Evolutionary conservation across 2,797 vertebrate species (phyloP).

Genomic region (Enteromius fasciolatus): DNA sequence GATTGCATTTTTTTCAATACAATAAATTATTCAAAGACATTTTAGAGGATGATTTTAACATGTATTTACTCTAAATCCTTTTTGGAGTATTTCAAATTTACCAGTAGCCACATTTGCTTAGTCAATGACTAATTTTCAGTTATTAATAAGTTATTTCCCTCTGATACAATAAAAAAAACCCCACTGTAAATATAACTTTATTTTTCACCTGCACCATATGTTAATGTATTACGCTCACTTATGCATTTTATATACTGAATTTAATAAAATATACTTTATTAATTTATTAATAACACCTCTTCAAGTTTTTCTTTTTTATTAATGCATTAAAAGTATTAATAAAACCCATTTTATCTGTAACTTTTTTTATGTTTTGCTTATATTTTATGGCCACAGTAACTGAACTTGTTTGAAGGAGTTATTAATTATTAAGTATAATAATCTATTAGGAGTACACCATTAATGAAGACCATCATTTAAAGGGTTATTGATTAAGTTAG

Average conservation of each 20-base stretch:
- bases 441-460: conserved; percentile 16
- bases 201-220: not conserved
- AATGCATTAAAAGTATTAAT: not conserved
- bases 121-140: not conserved
- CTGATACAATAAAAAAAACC: not conserved
- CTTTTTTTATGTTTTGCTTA: not conserved
- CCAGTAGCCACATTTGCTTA: not conserved
- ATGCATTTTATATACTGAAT: not conserved
- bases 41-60: not conserved
- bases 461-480: conserved; percentile 17
- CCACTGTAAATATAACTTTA: not conserved
- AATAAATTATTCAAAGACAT: not conserved
- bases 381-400: not conserved
- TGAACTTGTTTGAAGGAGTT: not conserved
- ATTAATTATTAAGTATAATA: conserved; percentile 35
- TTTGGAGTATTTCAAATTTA: not conserved
- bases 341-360: not conserved
- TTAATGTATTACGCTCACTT: not conserved
- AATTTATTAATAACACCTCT: not conserved
- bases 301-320: not conserved
- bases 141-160: not conserved
- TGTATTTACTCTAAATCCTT: not conserved
- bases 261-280: not conserved
- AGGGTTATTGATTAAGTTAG: conserved; percentile 28
- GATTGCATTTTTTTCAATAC: not conserved